Conservation (phyloP, 2,888 invertebrate genomes). For the Cyclophora albipunctata region DNA sequence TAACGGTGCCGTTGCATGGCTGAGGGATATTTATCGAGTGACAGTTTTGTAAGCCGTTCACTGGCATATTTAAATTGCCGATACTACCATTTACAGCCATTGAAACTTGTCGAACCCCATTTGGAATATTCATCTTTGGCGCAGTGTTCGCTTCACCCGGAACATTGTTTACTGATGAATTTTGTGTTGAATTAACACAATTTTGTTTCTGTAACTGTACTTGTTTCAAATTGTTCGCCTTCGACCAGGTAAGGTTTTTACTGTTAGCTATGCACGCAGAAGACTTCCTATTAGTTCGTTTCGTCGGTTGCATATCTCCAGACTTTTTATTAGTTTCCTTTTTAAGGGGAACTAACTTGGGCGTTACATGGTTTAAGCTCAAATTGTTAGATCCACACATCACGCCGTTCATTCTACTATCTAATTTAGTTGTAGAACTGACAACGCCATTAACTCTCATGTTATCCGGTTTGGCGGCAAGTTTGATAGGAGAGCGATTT, state of each 20-base stretch:
- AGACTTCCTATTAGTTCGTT: conserved; percentile 62
- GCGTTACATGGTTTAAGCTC: conserved; percentile 43
- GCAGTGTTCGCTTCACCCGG: conserved; percentile 51
- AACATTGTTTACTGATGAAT: conserved; percentile 29
- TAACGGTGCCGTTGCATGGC: conserved; percentile 54
- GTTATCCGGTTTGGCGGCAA: conserved; percentile 37
- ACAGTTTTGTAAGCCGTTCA: conserved; percentile 58
- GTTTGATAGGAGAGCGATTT: conserved; percentile 43
- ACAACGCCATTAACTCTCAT: conserved; percentile 51
- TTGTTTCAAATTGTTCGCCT: conserved; percentile 66
- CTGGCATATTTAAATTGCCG: conserved; percentile 54
- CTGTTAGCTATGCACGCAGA: conserved; percentile 67
- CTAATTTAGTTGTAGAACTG: conserved; percentile 63
- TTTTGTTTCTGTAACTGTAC: conserved; percentile 62
- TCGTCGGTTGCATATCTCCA: conserved; percentile 28
- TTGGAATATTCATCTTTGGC: conserved; percentile 59
- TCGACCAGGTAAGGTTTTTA: conserved; percentile 67
- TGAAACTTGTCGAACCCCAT: conserved; percentile 58
- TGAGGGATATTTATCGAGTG: conserved; percentile 62
- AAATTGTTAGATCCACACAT: conserved; percentile 67
- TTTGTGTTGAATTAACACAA: conserved; percentile 44
- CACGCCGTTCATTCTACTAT: conserved; percentile 66
- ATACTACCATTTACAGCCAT: conserved; percentile 57
- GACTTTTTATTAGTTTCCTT: conserved; percentile 48
- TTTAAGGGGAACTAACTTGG: conserved; percentile 42